Base-by-base conservation (phyloP, 2,113 vertebrate genomes). In the Cyprinodon tularosa region DNA sequence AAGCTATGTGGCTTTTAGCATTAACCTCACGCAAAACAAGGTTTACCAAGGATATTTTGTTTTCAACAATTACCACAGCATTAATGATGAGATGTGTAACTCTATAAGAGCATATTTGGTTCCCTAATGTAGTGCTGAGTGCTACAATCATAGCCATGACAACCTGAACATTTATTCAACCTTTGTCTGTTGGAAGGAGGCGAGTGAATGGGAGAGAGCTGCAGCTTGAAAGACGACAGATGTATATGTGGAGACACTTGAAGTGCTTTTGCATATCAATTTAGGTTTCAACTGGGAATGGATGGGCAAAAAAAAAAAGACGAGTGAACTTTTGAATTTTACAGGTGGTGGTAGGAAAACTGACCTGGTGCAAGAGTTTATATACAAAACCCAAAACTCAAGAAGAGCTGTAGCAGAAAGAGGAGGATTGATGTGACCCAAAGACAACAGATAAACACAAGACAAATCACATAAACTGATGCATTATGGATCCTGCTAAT, bases 131-230 rank as follows among this genome's bases (percentile, higher is more conserved):
- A 42, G 62, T 47, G 53, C 42, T 77, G 78, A 86, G 83, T 85
- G 90, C 78, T 66, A 77, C 81, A 77, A 85, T 84, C 76, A 47
- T 62, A 74, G 85, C 87, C 72, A 78, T 87, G 91, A 91, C 88
- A 90, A 89, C 85, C 82, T 81, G 70, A 81, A 82, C 67, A 84
- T 88, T 86, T 85, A 86, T 59, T 72, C 68, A 83, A 77, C 88
- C 85, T 91, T 77, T 62, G 74, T 78, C 68, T 83, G 74, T 40
- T 67, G 74, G 81, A 78, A 72, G 68, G 63, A 80, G 76, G 80
- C 50, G 57, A 84, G 44, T 70, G 62, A 75, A 65, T 48, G 67
- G 40, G 38, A 48, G 39, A 42, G 74, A 71, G 71, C 22, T 42
- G 73, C 73, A 76, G 66, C 66, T 77, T 71, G 17, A 77, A 72